phyloP scores from a whole-genome alignment of 2,113 vertebrate species.

The Ploceus nigricollis region DNA sequence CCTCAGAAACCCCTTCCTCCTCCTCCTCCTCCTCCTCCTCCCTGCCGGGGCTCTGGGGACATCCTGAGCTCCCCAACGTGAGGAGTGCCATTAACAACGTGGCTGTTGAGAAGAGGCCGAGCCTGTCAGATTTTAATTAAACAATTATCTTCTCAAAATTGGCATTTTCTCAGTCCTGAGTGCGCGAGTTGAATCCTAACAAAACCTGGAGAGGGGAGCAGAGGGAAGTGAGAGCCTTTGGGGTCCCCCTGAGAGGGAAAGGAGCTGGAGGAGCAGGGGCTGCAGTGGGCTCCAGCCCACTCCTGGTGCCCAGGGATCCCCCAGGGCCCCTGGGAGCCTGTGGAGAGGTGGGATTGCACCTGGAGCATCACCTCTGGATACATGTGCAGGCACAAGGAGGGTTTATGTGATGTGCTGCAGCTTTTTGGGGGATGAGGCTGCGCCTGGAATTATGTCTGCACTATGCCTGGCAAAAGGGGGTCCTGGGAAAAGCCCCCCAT shows the following conservation, averaged over 20 bases:
- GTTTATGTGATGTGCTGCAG: background rate
- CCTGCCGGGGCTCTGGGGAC: background rate
- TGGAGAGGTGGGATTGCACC: background rate
- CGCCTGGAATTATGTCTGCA: background rate
- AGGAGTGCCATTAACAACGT: background rate
- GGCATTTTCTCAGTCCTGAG: background rate
- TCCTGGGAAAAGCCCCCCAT: background rate
- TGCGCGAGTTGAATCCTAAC: background rate
- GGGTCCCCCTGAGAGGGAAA: background rate
- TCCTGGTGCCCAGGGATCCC: background rate
- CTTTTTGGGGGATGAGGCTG: background rate
- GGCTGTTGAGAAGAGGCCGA: background rate
- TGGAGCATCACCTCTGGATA: background rate
- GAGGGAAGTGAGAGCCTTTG: background rate
- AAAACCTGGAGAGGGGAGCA: background rate
- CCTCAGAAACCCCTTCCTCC: background rate
- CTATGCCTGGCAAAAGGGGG: accelerated
- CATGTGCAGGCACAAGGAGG: background rate
- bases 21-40: background rate
- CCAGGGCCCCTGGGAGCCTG: background rate
- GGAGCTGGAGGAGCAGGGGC: background rate
- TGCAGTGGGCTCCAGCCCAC: background rate
- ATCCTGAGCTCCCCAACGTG: background rate
- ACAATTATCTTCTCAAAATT: conserved; percentile 39
- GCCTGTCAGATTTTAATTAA: conserved; percentile 54